Percentiles rank a stretch among this genome's conserved stretches.
Evolutionary conservation across 2,113 vertebrate genomes (phyloP).

Genomic region (Sula dactylatra): DNA sequence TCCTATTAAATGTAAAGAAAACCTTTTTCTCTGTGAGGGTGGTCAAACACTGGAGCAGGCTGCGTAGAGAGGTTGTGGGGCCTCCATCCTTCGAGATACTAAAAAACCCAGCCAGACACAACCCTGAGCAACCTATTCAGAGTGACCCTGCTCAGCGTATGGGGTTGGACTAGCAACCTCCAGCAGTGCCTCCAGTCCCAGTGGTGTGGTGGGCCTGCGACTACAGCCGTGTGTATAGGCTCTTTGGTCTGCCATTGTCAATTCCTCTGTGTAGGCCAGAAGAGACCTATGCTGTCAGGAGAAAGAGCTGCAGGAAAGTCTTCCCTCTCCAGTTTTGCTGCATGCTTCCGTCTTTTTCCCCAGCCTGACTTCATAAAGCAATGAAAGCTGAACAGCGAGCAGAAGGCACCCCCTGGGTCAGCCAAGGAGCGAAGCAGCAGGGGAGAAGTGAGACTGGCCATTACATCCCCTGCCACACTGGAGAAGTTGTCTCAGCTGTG

Average conservation of each 20-base stretch:
- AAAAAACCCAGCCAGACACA: background rate
- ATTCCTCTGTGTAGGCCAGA: background rate
- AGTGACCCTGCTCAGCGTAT: background rate
- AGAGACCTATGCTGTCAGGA: background rate
- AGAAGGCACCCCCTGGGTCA: background rate
- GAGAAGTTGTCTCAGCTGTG: background rate
- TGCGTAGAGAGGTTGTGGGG: background rate
- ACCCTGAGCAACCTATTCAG: background rate
- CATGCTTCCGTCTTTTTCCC: background rate
- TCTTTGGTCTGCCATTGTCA: background rate
- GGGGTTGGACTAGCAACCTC: background rate
- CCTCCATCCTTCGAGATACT: background rate
- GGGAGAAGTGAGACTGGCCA: background rate
- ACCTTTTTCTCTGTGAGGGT: background rate
- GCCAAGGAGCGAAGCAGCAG: fast-evolving
- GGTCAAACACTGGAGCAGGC: background rate
- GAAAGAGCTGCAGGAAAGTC: background rate
- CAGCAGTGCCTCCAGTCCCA: background rate
- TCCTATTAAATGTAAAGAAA: background rate
- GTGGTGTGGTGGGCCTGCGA: fast-evolving
- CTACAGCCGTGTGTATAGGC: background rate
- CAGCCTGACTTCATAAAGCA: background rate
- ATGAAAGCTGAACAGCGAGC: background rate
- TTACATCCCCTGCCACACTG: background rate
- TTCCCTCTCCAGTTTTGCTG: background rate